Conservation (phyloP, 1,140 invertebrate genomes). For the Sarcophaga peregrina region DNA sequence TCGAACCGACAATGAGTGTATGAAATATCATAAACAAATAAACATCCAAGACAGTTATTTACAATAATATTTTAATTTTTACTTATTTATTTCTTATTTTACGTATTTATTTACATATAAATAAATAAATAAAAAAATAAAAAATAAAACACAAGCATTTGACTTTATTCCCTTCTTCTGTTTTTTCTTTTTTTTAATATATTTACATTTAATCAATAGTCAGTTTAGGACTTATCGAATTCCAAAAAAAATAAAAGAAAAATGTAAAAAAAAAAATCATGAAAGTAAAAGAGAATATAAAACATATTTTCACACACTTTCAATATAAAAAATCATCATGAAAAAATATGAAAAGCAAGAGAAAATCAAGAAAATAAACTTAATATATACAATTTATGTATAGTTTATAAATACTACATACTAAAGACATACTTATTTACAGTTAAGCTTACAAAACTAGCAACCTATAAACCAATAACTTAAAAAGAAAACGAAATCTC, state of each 20-base stretch:
- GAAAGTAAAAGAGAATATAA: not conserved
- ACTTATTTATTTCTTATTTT: not conserved
- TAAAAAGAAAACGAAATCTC: too few species aligned
- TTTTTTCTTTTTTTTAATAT: not conserved
- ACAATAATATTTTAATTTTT: conserved; percentile 1
- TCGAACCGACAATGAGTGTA: too few species aligned
- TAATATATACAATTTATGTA: too few species aligned
- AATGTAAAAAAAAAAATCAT: not conserved
- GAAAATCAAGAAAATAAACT: too few species aligned
- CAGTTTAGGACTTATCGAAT: not conserved
- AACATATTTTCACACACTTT: conserved; percentile 28
- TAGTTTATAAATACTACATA: too few species aligned
- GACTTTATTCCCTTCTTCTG: not conserved
- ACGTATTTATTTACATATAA: not conserved
- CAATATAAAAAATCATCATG: not conserved
- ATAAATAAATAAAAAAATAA: not conserved
- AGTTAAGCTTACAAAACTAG: too few species aligned
- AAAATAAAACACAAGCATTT: not conserved
- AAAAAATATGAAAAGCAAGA: not conserved
- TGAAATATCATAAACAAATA: not conserved
- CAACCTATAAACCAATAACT: too few species aligned
- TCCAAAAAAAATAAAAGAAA: not conserved
- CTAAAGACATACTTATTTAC: too few species aligned
- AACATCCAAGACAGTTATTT: conserved; percentile 7
- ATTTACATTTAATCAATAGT: conserved; percentile 19